A percentile compares a stretch with the other conserved stretches of the same genome.
phyloP scores from a whole-genome alignment of 2,797 vertebrate species.

The Discoglossus pictus region DNA sequence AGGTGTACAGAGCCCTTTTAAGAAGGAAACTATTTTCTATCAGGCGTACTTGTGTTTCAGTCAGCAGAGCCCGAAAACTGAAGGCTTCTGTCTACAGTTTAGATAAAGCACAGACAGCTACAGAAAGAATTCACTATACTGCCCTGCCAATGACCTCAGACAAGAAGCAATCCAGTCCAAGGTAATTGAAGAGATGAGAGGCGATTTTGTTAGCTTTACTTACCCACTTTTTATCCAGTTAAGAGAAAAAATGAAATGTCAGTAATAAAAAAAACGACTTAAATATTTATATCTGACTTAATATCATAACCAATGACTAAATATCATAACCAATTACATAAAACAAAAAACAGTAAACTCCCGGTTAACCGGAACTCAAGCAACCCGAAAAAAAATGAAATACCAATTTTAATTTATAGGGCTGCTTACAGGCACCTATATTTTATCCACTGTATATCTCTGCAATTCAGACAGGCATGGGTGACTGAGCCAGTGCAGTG shows the following conservation, averaged over 20 bases:
- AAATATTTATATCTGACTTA: no score
- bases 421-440: no score
- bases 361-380: no score
- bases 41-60: slow-evolving; percentile 3
- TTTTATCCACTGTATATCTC: no score
- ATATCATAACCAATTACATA: no score
- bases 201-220: background rate
- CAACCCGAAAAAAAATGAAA: no score
- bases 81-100: slow-evolving; percentile 18
- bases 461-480: no score
- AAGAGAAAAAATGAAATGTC: background rate
- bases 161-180: background rate
- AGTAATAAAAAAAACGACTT: no score
- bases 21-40: slow-evolving; percentile 5
- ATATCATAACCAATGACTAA: no score
- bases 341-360: no score
- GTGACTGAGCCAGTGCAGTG: no score
- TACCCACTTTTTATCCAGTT: background rate
- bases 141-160: slow-evolving; percentile 29
- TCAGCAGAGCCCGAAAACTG: background rate
- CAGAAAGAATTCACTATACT: slow-evolving; percentile 13
- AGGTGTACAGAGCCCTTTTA: background rate
- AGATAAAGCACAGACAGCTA: slow-evolving; percentile 23
- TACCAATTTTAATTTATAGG: no score
- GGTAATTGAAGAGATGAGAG: slow-evolving; percentile 22